Percentiles rank a stretch among this genome's conserved stretches.
phyloP scores from a whole-genome alignment of 2,113 vertebrate genomes.

The Ailuropoda melanoleuca region DNA sequence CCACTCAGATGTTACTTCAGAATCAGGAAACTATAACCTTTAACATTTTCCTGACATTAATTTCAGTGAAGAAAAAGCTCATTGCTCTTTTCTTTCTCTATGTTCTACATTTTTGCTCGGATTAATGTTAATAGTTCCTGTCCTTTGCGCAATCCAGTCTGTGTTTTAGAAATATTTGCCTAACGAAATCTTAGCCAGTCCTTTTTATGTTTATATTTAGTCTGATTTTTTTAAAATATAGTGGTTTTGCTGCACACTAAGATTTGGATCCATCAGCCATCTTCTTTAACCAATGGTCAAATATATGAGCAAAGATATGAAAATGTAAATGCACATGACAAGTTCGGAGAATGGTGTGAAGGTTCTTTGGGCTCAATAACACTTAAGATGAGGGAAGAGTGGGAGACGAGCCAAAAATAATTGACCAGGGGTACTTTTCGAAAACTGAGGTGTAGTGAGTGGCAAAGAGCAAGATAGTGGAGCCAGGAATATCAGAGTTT shows the following conservation, averaged over 20 bases:
- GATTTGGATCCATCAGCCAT: neutral
- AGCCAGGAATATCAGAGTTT: neutral
- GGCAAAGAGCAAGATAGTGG: neutral
- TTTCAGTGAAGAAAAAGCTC: neutral
- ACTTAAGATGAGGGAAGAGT: neutral
- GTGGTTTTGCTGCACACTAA: neutral
- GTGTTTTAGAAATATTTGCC: slow-evolving; percentile 19
- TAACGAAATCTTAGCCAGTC: neutral
- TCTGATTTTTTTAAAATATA: neutral
- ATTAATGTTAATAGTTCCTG: neutral
- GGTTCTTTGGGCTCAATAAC: neutral
- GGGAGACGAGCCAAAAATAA: neutral
- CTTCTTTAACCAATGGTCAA: neutral
- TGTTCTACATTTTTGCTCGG: slow-evolving; percentile 28
- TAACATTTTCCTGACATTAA: slow-evolving; percentile 44
- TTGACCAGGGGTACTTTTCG: neutral
- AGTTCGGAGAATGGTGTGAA: neutral
- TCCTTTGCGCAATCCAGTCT: neutral
- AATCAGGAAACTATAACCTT: slow-evolving; percentile 19
- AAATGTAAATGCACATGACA: neutral
- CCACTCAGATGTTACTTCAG: neutral
- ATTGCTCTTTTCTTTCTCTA: neutral
- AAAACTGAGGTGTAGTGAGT: neutral
- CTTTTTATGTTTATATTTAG: neutral
- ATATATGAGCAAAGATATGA: neutral